Conservation (phyloP, 2,888 invertebrate species). For the Thera obeliscata region DNA sequence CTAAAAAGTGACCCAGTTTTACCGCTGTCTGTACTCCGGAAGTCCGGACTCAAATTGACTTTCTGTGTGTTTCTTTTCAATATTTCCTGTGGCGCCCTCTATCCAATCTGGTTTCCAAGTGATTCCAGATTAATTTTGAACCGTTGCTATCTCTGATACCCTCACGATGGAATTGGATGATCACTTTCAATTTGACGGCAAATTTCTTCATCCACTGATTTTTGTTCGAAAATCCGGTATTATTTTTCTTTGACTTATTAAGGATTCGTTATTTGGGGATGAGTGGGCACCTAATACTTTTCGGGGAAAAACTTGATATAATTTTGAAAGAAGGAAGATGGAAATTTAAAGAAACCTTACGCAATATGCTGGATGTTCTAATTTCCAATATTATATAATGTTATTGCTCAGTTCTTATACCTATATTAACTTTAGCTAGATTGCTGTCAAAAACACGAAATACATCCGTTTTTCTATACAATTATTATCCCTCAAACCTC, state of each 20-base stretch:
- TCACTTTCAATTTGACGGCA: constrained; percentile 42
- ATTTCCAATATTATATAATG: too few species aligned
- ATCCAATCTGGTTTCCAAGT: constrained; percentile 48
- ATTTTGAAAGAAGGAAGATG: constrained; percentile 3
- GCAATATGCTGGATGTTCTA: too few species aligned
- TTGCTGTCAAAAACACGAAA: too few species aligned
- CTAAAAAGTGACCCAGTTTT: too few species aligned
- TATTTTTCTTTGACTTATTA: constrained; percentile 39
- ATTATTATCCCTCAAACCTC: too few species aligned
- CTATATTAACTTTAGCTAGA: too few species aligned
- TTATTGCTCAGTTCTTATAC: too few species aligned
- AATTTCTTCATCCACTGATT: constrained; percentile 33
- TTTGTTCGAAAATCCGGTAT: constrained; percentile 38
- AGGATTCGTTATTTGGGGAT: constrained; percentile 31
- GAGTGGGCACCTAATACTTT: constrained; percentile 4
- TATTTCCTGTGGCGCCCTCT: constrained; percentile 28
- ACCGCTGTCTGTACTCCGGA: too few species aligned
- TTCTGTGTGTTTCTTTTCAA: constrained; percentile 13
- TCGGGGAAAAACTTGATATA: constrained; percentile 18
- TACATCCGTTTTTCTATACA: too few species aligned
- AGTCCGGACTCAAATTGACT: constrained; percentile 1
- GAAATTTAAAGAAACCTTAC: neutral
- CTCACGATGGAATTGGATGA: constrained; percentile 38
- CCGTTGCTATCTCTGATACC: constrained; percentile 35
- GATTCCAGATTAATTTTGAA: constrained; percentile 53